phyloP scores from a whole-genome alignment of 2,888 invertebrate species.

The Sipha maydis region DNA sequence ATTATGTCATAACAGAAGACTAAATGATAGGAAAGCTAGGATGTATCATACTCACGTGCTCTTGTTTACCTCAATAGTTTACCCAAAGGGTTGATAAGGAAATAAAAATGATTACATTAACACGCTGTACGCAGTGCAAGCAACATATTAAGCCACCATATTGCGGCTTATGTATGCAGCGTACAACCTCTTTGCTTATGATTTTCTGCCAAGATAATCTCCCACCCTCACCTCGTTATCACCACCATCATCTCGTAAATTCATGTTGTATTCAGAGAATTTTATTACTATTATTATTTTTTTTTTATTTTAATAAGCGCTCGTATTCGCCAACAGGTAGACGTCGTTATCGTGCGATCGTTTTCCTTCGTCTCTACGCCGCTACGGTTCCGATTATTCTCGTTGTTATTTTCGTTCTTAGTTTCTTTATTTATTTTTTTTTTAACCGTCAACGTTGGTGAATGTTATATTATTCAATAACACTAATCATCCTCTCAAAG shows the following conservation, averaged over 20 bases:
- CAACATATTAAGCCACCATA: background rate
- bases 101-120: background rate
- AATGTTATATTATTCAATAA: conserved; percentile 17
- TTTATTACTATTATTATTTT: conserved; percentile 19
- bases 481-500: background rate
- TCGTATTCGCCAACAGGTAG: conserved; percentile 60
- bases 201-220: conserved; percentile 42
- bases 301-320: conserved; percentile 51
- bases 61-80: background rate
- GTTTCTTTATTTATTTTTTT: conserved; percentile 12
- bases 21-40: too few species aligned
- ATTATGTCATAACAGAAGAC: too few species aligned
- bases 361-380: conserved; percentile 45
- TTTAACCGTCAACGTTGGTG: background rate
- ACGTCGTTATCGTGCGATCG: conserved; percentile 57
- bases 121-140: background rate
- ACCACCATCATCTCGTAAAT: conserved; percentile 37
- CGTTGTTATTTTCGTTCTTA: background rate
- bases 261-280: conserved; percentile 36
- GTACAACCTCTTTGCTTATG: conserved; percentile 47
- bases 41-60: background rate
- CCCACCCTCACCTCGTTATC: conserved; percentile 41
- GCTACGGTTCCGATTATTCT: background rate
- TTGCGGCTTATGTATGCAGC: too few species aligned
- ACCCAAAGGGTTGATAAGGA: background rate